Evolutionary conservation across 2,888 invertebrate species (phyloP).

Genomic region (Melanostoma mellinum): DNA sequence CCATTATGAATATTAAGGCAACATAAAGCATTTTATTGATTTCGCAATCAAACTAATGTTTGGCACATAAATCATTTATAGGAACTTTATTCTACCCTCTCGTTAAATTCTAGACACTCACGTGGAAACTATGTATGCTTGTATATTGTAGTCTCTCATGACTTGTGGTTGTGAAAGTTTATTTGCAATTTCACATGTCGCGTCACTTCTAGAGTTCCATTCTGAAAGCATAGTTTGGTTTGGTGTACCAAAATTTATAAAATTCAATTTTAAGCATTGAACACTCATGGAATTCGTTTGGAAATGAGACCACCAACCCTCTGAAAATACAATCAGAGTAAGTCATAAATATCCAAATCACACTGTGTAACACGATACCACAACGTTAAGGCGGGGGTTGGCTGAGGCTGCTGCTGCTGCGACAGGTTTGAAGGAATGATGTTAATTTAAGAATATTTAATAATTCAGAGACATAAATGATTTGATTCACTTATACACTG

Average conservation of each 20-base stretch:
- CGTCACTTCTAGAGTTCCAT: slow-evolving; percentile 2
- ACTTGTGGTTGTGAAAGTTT: slow-evolving; percentile 15
- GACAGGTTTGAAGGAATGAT: not conserved
- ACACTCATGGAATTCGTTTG: slow-evolving; percentile 23
- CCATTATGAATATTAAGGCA: slow-evolving; percentile 22
- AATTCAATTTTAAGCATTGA: slow-evolving; percentile 30
- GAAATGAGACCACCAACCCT: slow-evolving; percentile 11
- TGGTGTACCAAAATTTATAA: slow-evolving; percentile 18
- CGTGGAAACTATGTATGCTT: slow-evolving; percentile 2
- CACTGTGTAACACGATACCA: not conserved
- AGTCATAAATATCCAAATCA: slow-evolving; percentile 28
- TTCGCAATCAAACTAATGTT: slow-evolving; percentile 33
- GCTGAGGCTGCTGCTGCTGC: not conserved
- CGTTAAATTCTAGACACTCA: slow-evolving; percentile 51
- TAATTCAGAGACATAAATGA: slow-evolving; percentile 13
- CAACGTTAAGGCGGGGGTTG: not conserved
- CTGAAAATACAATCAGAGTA: not conserved
- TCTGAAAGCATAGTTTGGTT: not conserved
- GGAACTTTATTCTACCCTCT: slow-evolving; percentile 14
- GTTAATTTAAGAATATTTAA: slow-evolving; percentile 21
- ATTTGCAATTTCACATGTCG: slow-evolving; percentile 27
- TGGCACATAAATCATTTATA: slow-evolving; percentile 49
- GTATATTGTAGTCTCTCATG: slow-evolving; percentile 24
- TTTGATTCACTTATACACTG: slow-evolving; percentile 1
- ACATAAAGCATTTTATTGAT: slow-evolving; percentile 53